Base-by-base conservation (phyloP, 1,140 invertebrate genomes). In the Bicyclus anynana region DNA sequence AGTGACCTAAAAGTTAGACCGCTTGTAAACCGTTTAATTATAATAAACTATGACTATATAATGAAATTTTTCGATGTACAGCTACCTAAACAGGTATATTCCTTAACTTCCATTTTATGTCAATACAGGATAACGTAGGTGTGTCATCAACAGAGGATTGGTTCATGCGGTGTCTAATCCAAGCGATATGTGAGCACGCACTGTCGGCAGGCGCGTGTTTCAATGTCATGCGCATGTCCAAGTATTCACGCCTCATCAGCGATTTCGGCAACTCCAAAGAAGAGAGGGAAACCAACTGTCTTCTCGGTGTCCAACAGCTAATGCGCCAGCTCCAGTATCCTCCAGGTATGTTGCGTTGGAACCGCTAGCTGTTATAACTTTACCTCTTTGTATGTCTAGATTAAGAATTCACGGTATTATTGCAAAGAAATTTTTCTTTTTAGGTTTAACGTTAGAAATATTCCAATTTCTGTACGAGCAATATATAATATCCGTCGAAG, bases 281-380 rank as follows among this genome's bases (percentile, higher is more conserved):
- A 51, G 83, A 91, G 27, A 89, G 93, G 35, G 95, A 97, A 84
- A 87, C 96, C 21, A 94, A 95, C 78, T 95, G 95, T 71, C 90
- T 98, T 46, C 95, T 94, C 85, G 95, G 95, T 29, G 90, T 97
- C 72, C 96, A 97, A 81, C 90, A 93, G 23, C 90, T 96, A 38
- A 90, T 94, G 55, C 89, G 93, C 67, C 91, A 92, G 73, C 84
- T 95, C 58, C 92, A 95, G 71, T 94, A 96, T 87, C 96, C 96
- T 35, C 91, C 91, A 91, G 95, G 95, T 97, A 89, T 21, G 13
- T 51, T 55, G n/a, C n/a, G n/a, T n/a, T n/a, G n/a, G n/a, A n/a
- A n/a, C n/a, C n/a, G n/a, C n/a, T n/a, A n/a, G n/a, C n/a, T n/a
- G n/a, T n/a, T n/a, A n/a, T n/a, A n/a, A n/a, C n/a, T n/a, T n/a